Percentiles rank a stretch among this genome's conserved stretches.
These are phyloP conservation scores for Gisinianus flammeolus DNA, from an alignment of 2,888 invertebrate genomes.

Conservation along the genomic window DNA sequence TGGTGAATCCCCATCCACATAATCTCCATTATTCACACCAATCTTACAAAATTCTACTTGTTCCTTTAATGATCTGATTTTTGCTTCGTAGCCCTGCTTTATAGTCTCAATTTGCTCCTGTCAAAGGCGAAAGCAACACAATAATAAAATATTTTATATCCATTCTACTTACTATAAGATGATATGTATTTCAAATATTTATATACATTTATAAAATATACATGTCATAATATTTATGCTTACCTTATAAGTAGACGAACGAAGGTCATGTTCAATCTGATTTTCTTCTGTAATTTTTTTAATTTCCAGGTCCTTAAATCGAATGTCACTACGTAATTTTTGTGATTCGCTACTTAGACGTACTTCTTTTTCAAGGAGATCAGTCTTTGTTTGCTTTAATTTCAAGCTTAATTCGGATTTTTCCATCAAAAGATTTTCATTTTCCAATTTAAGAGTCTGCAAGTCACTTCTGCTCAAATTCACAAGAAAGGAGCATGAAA, in stretches of 20 bases:
- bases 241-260: conserved; percentile 40
- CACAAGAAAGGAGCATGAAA: background rate
- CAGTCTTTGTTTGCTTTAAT: conserved; percentile 51
- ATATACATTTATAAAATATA: background rate
- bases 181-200: background rate
- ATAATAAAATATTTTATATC: no score
- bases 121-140: no score
- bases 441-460: conserved; percentile 54
- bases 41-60: conserved; percentile 44
- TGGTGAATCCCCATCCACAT: background rate
- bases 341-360: conserved; percentile 50
- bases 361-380: conserved; percentile 54
- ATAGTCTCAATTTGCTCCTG: conserved; percentile 47
- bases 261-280: conserved; percentile 41
- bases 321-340: conserved; percentile 45
- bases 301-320: conserved; percentile 48
- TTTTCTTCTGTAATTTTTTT: conserved; percentile 41
- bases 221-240: background rate
- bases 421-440: conserved; percentile 54
- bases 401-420: conserved; percentile 48
- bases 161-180: conserved; percentile 1
- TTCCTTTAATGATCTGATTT: conserved; percentile 50
- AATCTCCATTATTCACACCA: background rate
- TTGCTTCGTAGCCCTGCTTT: conserved; percentile 47
- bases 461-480: conserved; percentile 49